Conservation (phyloP, 2,888 invertebrate species). For the Noctuana brunneofusca region DNA sequence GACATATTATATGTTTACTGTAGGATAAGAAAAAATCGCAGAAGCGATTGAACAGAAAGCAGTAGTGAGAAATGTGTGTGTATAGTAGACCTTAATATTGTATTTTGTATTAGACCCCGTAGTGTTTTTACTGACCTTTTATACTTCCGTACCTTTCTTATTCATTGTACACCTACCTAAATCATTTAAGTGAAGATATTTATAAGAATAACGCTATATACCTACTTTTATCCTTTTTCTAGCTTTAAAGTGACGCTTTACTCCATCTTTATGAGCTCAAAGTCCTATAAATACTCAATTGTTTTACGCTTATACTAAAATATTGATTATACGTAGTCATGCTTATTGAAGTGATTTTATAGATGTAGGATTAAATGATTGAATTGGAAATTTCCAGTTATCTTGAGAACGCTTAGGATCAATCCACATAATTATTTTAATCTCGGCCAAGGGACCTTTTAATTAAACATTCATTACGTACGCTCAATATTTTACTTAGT, state of each 20-base stretch:
- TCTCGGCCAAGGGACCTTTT: background rate
- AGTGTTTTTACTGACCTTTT: slow-evolving; percentile 79
- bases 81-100: slow-evolving; percentile 51
- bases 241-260: slow-evolving; percentile 24
- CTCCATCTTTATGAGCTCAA: slow-evolving; percentile 20
- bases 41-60: slow-evolving; percentile 66
- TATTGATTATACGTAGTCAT: slow-evolving; percentile 13
- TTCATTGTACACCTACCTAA: slow-evolving; percentile 29
- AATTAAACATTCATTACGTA: background rate
- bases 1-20: slow-evolving; percentile 36
- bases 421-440: background rate
- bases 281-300: slow-evolving; percentile 21
- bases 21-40: slow-evolving; percentile 44
- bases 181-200: slow-evolving; percentile 14
- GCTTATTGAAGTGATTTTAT: background rate
- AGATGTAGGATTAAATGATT: background rate
- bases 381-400: background rate
- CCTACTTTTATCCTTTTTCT: slow-evolving; percentile 23
- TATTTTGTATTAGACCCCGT: slow-evolving; percentile 70
- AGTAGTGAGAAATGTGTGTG: slow-evolving; percentile 69
- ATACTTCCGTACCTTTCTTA: slow-evolving; percentile 58
- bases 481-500: background rate
- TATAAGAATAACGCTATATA: slow-evolving; percentile 19
- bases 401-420: background rate
- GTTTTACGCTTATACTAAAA: slow-evolving; percentile 18